Evolutionary conservation across 1,140 invertebrate species (phyloP), one percentile per base, ranked within the genome.

Genomic region (Camponotus pennsylvanicus): DNA sequence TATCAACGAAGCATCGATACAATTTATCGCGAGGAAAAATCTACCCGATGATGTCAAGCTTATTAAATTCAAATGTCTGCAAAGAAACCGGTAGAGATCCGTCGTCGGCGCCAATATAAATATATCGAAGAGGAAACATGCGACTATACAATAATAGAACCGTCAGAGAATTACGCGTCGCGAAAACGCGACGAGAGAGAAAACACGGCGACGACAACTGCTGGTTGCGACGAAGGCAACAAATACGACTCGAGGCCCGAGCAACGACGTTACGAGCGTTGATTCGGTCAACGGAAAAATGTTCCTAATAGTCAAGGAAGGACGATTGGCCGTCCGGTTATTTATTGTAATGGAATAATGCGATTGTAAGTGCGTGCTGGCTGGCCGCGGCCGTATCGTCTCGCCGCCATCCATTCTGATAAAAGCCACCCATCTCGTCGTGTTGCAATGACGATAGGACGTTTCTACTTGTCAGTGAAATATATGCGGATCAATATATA

Each of bases 261-360:
- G 34, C 34, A 27, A 70, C n/a, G 11, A n/a, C 42, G 32, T 83
- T 61, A 61, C 40, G 32, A 70, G 70, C 77, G 75, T 83, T 85
- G 71, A 63, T 85, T 71, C 79, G 83, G 61, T 37, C 86, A 64
- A 55, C 88, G 82, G 85, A 87, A 75, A 83, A 76, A 55, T 86
- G 75, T 83, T 82, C 55, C 82, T 69, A 76, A 67, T 61, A 63
- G 79, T 67, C 52, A 63, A 67, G 67, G 85, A 86, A 89, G 79
- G 82, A 90, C 82, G 86, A 90, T 89, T 91, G 84, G 88, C 77
- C 52, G 87, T 61, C 45, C 40, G 67, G 40, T 80, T 70, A 80
- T 80, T 80, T 80, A 80, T 80, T 66, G 78, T 80, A 80, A 80
- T 80, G 37, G 66, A 80, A 80, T 80, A 80, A 80, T 80, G 66